Percentiles rank a stretch among this genome's conserved stretches.
Conservation (phyloP, 2,888 invertebrate genomes). For the Danaus chrysippus region DNA sequence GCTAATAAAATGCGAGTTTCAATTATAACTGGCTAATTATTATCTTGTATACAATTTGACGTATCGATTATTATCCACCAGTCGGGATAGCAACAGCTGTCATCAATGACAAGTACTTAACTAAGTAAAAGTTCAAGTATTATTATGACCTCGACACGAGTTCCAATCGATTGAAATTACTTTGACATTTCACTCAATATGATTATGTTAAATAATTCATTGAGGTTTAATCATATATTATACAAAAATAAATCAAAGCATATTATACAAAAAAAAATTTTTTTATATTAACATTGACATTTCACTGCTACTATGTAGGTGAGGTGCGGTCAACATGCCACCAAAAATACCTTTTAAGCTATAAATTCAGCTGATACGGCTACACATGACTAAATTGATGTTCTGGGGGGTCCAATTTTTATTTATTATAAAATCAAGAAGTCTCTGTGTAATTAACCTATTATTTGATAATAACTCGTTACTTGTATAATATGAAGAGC, state of each 20-base stretch:
- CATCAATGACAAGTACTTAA: neutral
- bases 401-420: slow-evolving; percentile 26
- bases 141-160: neutral
- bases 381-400: slow-evolving; percentile 30
- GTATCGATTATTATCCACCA: neutral
- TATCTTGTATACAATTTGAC: neutral
- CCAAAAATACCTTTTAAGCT: slow-evolving; percentile 40
- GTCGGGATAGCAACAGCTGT: neutral
- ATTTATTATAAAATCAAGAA: neutral
- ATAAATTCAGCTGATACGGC: slow-evolving; percentile 40
- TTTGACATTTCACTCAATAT: no score
- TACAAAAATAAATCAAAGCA: no score
- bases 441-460: no score
- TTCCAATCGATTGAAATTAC: neutral
- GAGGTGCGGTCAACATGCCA: slow-evolving; percentile 36
- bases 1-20: no score
- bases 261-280: no score
- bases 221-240: neutral
- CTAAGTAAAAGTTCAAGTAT: neutral
- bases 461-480: no score
- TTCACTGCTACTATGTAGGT: neutral
- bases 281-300: neutral
- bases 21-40: no score
- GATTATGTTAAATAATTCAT: no score
- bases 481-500: no score